phyloP scores from a whole-genome alignment of 2,113 vertebrate genomes.

The Noturus placidus region DNA sequence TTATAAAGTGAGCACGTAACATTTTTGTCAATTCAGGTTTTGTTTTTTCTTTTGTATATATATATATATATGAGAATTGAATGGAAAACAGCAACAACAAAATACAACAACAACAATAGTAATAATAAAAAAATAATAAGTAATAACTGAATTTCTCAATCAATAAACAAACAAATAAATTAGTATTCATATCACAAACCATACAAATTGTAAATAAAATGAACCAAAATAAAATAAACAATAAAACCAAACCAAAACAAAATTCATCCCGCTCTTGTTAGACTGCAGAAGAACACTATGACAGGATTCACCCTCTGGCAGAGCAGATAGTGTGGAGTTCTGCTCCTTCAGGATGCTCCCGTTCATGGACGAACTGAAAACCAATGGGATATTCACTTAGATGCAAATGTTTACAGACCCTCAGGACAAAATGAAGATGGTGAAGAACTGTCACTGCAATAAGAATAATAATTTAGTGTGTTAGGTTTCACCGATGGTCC shows the following conservation, averaged over 20 bases:
- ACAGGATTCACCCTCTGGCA: constrained; percentile 27
- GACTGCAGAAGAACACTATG: background rate
- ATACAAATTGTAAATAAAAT: background rate
- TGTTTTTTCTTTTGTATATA: background rate
- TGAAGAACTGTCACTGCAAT: background rate
- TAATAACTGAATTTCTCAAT: background rate
- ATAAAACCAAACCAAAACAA: background rate
- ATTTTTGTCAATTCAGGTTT: background rate
- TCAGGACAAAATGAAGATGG: background rate
- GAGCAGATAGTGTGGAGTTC: constrained; percentile 1
- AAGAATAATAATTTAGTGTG: background rate
- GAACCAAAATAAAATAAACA: background rate
- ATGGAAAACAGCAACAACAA: background rate
- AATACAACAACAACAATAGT: no score
- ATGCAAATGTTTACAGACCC: constrained; percentile 14
- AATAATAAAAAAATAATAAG: no score
- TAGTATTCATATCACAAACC: background rate
- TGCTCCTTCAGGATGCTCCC: background rate
- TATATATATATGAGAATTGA: background rate
- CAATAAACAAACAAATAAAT: background rate
- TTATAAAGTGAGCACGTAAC: background rate
- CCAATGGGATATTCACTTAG: constrained; percentile 9
- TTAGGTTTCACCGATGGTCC: background rate
- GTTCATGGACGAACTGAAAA: background rate
- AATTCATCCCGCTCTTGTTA: background rate